Conservation (phyloP, 2,888 invertebrate species). For the Drosophila barbarae region DNA sequence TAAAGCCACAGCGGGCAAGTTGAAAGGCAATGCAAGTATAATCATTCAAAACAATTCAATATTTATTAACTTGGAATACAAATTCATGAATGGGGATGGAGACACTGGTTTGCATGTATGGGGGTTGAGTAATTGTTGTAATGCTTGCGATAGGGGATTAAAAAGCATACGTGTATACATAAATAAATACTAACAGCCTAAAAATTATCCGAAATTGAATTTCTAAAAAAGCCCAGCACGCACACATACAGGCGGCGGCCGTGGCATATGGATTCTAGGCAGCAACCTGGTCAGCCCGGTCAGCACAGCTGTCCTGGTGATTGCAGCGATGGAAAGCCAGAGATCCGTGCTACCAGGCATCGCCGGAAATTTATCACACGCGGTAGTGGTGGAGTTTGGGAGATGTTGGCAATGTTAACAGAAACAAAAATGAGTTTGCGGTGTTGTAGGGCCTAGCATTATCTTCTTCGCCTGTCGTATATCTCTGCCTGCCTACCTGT, state of each 20-base stretch:
- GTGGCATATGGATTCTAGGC: background rate
- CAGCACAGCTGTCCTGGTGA: slow-evolving; percentile 36
- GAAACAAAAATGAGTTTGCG: background rate
- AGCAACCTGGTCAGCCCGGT: background rate
- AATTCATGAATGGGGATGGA: slow-evolving; percentile 26
- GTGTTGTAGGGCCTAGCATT: background rate
- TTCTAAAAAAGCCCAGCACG: slow-evolving; percentile 19
- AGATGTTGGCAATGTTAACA: slow-evolving; percentile 1
- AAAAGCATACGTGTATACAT: slow-evolving; percentile 24
- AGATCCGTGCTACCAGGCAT: slow-evolving; percentile 9
- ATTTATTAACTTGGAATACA: slow-evolving; percentile 35
- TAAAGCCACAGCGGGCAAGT: background rate
- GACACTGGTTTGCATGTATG: slow-evolving; percentile 6
- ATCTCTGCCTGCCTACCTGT: slow-evolving; percentile 4
- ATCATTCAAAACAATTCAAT: slow-evolving; percentile 37
- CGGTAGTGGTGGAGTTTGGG: background rate
- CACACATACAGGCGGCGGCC: slow-evolving; percentile 22
- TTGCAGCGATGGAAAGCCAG: slow-evolving; percentile 3
- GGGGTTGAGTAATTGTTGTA: slow-evolving; percentile 14
- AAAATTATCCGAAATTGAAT: slow-evolving; percentile 34
- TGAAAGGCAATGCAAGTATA: slow-evolving; percentile 3
- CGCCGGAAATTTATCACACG: slow-evolving; percentile 6
- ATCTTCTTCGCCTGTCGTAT: slow-evolving; percentile 1
- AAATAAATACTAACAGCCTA: slow-evolving; percentile 61
- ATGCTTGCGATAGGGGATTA: slow-evolving; percentile 20